Evolutionary conservation across 2,888 invertebrate species (phyloP).

Genomic region (Agrochola lychnidis): DNA sequence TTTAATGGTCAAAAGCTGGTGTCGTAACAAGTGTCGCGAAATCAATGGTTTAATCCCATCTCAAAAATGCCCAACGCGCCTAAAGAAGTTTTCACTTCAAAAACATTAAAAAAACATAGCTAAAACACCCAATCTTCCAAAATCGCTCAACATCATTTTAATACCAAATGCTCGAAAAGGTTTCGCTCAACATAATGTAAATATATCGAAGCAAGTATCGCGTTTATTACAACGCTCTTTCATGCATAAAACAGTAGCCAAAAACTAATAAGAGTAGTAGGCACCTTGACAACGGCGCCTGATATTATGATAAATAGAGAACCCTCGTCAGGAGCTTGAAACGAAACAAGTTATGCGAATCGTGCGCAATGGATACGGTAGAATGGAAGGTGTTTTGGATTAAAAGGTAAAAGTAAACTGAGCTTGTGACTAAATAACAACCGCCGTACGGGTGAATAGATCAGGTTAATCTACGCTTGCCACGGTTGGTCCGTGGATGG

Average conservation of each 20-base stretch:
- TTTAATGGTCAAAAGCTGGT: no score
- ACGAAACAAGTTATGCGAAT: slow-evolving; percentile 38
- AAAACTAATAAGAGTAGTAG: slow-evolving; percentile 85
- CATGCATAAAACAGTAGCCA: slow-evolving; percentile 86
- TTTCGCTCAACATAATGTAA: slow-evolving; percentile 53
- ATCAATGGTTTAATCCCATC: no score
- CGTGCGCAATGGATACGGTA: slow-evolving; percentile 52
- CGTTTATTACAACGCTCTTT: slow-evolving; percentile 75
- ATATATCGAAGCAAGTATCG: slow-evolving; percentile 70
- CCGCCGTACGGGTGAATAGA: no score
- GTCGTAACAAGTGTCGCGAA: no score
- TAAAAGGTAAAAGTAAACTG: background rate
- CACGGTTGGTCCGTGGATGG: no score
- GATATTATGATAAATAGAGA: slow-evolving; percentile 88
- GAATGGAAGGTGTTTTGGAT: slow-evolving; percentile 1
- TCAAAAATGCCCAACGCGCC: no score
- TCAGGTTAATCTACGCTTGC: no score
- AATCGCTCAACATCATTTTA: slow-evolving; percentile 48
- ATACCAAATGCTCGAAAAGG: slow-evolving; percentile 54
- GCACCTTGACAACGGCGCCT: slow-evolving; percentile 79
- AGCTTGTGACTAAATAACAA: no score
- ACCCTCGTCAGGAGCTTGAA: slow-evolving; percentile 82
- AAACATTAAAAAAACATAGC: background rate
- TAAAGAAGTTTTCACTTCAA: no score
- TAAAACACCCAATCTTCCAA: slow-evolving; percentile 10